Evolutionary conservation across 2,888 invertebrate genomes (phyloP).

Genomic region (Sinhomidia bicolor): DNA sequence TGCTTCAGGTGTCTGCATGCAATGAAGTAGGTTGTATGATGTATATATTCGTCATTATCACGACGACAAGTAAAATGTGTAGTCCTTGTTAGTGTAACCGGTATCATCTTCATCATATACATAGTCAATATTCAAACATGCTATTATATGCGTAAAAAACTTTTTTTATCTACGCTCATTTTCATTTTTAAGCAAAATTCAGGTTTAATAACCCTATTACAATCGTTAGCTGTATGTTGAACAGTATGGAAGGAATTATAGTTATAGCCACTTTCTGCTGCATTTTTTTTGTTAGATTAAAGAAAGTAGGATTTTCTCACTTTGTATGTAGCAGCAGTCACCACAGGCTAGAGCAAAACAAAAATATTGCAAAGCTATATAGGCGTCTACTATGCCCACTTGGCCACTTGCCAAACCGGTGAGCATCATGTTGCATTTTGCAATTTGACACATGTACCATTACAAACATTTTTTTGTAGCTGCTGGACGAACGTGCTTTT

Average conservation of each 20-base stretch:
- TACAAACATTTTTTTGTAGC: no score
- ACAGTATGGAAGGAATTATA: neutral
- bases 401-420: conserved; percentile 52
- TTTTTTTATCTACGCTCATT: conserved; percentile 12
- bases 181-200: conserved; percentile 42
- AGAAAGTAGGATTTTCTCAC: conserved; percentile 15
- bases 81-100: conserved; percentile 36
- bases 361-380: neutral
- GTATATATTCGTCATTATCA: no score
- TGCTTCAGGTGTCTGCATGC: neutral
- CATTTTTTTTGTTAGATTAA: neutral
- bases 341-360: neutral
- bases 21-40: conserved; percentile 9
- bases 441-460: no score
- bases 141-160: conserved; percentile 5
- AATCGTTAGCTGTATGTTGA: neutral
- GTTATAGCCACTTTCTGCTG: neutral
- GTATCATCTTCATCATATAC: conserved; percentile 30
- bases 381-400: neutral
- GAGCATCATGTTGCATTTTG: conserved; percentile 22
- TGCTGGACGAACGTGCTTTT: no score
- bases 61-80: neutral
- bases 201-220: conserved; percentile 51
- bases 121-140: neutral
- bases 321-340: neutral